Evolutionary conservation across 2,113 vertebrate genomes (phyloP), one percentile per base, ranked within the genome.

Genomic region (Sphaerodactylus townsendi): DNA sequence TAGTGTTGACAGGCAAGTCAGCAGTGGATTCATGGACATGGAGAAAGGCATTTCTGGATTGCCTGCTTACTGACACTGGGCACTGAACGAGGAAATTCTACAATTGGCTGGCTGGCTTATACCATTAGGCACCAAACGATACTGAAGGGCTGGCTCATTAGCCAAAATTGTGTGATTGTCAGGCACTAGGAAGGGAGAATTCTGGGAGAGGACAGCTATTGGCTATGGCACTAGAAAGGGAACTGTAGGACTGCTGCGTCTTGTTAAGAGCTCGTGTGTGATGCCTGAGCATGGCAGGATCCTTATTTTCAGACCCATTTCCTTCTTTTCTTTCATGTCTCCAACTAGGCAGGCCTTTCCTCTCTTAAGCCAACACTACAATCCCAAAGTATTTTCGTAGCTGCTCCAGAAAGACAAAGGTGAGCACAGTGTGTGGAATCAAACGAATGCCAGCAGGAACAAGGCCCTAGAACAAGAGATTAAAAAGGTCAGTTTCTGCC

Each of bases 401-500:
- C 92, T 98, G 98, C 82, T 98, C 98, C 82, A 98, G 95, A 93
- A 98, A 98, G 77, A 98, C 1, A 86, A 98, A 98, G 81, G 97
- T 98, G 88, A 98, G 97, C 83, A 98, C 87, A 0, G 98, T 98
- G 65, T 98, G 98, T 88, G 98, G 98, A 90, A 98, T 9, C 85
- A 98, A 90, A 19, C 98, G 96, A 88, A 98, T 95, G 41, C 96
- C 97, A 28, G 98, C 97, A 7, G 98, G 98, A 91, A 98, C 96
- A 0, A 98, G 95, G 87, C 98, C 98, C 98, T 98, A 94, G 25
- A 92, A 91, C 3, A 59, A 10, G 39, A 90, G 21, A 15, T 15
- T 13, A 9, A 37, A 0, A 13, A 19, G 41, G 39, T 56, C 30
- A 79, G 53, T 89, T 81, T 82, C 4, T 0, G 0, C 0, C 2